These are phyloP conservation scores for Tachysurus vachellii DNA, from an alignment of 2,113 vertebrate species.

Conservation along the genomic window DNA sequence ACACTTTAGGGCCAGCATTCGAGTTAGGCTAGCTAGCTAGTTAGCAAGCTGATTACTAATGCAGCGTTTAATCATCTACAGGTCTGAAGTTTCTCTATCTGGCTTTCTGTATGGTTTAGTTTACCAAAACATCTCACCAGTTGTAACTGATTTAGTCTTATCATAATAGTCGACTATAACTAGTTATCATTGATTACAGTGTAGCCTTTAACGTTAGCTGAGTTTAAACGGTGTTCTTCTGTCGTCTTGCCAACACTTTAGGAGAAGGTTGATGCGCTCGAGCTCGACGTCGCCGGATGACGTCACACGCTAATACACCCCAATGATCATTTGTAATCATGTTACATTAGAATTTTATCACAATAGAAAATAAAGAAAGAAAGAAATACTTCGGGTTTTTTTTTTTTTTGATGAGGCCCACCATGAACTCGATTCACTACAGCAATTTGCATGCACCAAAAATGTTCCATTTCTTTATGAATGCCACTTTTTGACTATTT, in stretches of 20 bases:
- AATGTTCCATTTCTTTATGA: neutral
- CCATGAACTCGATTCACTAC: too few species aligned
- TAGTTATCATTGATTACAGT: neutral
- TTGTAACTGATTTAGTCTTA: neutral
- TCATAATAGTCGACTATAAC: neutral
- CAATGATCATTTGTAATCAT: neutral
- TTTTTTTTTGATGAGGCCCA: too few species aligned
- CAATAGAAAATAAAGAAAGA: too few species aligned
- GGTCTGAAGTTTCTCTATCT: neutral
- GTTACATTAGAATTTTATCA: too few species aligned
- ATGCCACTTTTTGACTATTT: neutral
- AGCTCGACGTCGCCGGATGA: neutral
- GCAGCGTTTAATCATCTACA: neutral
- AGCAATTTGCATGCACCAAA: neutral
- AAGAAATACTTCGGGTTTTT: too few species aligned
- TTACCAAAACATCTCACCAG: neutral
- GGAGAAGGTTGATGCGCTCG: neutral
- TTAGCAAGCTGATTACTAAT: conserved; percentile 12
- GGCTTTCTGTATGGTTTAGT: neutral
- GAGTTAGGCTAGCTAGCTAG: neutral
- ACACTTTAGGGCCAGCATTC: neutral
- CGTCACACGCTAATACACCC: neutral
- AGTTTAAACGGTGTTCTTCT: neutral
- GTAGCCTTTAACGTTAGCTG: neutral
- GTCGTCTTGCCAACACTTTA: neutral